phyloP scores from a whole-genome alignment of 2,888 invertebrate species.

The Cerceris ruficornis region DNA sequence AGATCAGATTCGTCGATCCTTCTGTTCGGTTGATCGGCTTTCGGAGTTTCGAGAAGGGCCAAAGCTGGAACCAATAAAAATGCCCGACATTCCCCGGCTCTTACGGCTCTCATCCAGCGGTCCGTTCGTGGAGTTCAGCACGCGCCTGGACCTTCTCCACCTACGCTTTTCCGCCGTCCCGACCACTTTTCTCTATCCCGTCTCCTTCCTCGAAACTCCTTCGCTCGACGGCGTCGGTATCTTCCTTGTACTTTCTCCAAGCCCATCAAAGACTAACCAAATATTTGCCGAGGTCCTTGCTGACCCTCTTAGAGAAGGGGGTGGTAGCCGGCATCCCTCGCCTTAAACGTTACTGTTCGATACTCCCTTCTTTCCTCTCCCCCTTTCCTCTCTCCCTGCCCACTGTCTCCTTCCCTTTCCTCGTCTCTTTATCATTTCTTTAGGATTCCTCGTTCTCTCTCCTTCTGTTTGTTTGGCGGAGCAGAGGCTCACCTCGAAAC shows the following conservation, averaged over 20 bases:
- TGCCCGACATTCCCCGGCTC: constrained; percentile 77
- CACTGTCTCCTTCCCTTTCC: too few species aligned
- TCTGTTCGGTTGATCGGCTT: constrained; percentile 57
- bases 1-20: constrained; percentile 63
- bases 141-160: constrained; percentile 45
- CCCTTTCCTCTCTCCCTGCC: too few species aligned
- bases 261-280: constrained; percentile 80
- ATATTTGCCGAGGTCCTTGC: constrained; percentile 78
- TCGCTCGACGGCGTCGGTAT: constrained; percentile 37
- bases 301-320: constrained; percentile 40
- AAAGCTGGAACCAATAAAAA: constrained; percentile 78
- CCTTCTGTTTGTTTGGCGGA: too few species aligned
- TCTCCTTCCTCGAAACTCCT: constrained; percentile 26
- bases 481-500: constrained; percentile 40
- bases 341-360: constrained; percentile 67
- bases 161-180: constrained; percentile 28
- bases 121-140: constrained; percentile 44
- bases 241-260: constrained; percentile 65
- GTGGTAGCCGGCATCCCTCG: constrained; percentile 33
- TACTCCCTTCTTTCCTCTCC: constrained; percentile 10
- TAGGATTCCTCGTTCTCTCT: too few species aligned
- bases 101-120: constrained; percentile 58
- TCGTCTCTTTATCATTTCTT: too few species aligned
- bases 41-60: constrained; percentile 56
- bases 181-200: constrained; percentile 28